Evolutionary conservation across 92 coral and sea anemone genomes (phyloP).

Genomic region (Parazoanthus darwini): DNA sequence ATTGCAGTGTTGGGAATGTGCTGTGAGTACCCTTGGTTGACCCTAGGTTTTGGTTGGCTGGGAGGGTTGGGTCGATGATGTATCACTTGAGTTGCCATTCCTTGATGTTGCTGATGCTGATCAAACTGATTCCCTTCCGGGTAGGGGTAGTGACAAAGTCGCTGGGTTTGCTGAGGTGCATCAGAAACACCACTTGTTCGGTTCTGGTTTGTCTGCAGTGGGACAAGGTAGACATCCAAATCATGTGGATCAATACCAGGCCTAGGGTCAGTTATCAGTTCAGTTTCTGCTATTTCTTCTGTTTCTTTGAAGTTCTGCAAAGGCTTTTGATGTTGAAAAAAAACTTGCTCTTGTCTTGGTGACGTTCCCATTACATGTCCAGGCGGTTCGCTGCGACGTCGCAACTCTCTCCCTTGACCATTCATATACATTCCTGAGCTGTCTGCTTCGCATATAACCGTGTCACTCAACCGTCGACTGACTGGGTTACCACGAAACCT

Average conservation of each 20-base stretch:
- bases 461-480: slow-evolving; percentile 91
- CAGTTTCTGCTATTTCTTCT: slow-evolving; percentile 58
- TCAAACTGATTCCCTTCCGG: slow-evolving; percentile 59
- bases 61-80: slow-evolving; percentile 71
- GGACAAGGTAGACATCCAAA: slow-evolving; percentile 74
- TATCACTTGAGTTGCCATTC: slow-evolving; percentile 66
- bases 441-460: slow-evolving; percentile 96
- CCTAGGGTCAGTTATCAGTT: slow-evolving; percentile 56
- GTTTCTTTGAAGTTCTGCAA: slow-evolving; percentile 61
- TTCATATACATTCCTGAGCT: slow-evolving; percentile 87
- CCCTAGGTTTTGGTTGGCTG: slow-evolving; percentile 13
- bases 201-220: slow-evolving; percentile 42
- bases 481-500: slow-evolving; percentile 43
- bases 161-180: slow-evolving; percentile 72
- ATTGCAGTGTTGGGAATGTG: slow-evolving; percentile 36
- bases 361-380: slow-evolving; percentile 59
- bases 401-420: slow-evolving; percentile 67
- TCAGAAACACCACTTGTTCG: slow-evolving; percentile 31
- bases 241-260: slow-evolving; percentile 62
- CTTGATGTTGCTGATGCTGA: slow-evolving; percentile 52
- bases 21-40: slow-evolving; percentile 25
- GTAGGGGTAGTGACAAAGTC: slow-evolving; percentile 91
- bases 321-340: slow-evolving; percentile 51
- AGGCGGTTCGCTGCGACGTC: slow-evolving; percentile 97
- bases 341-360: slow-evolving; percentile 53